Evolutionary conservation across 2,797 vertebrate genomes (phyloP).

Genomic region (Cichlasoma orientale): DNA sequence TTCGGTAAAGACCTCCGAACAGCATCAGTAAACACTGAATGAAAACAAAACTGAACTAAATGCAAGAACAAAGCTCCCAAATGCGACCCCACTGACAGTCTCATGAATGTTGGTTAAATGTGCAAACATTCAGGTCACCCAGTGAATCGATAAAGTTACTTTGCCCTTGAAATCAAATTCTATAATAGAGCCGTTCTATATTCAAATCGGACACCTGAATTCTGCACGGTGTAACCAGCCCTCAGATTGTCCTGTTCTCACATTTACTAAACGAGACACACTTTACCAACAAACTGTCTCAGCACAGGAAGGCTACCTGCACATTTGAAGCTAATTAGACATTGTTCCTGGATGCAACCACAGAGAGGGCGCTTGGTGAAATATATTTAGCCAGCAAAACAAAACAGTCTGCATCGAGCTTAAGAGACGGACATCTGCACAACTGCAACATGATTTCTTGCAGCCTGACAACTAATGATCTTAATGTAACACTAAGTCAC

Average conservation of each 20-base stretch:
- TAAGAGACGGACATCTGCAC: rapidly evolving
- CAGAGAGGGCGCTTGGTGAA: background rate
- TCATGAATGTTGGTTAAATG: background rate
- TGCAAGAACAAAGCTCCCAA: no score
- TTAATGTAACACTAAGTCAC: background rate
- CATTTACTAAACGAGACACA: background rate
- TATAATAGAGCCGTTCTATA: background rate
- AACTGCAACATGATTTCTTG: background rate
- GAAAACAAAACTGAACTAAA: background rate
- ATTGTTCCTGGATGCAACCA: background rate
- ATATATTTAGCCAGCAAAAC: background rate
- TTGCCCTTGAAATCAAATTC: background rate
- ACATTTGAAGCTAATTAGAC: background rate
- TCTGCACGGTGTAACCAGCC: no score
- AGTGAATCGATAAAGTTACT: background rate
- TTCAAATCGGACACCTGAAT: background rate
- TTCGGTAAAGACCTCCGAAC: background rate
- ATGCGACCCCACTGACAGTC: background rate
- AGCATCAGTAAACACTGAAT: no score
- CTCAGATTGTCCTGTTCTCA: background rate
- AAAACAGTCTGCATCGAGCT: background rate
- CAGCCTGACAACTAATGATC: background rate
- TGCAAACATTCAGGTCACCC: background rate
- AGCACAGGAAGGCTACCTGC: background rate
- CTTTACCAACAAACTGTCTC: background rate